Evolutionary conservation across 2,888 invertebrate species (phyloP), one percentile per base, ranked within the genome.

Genomic region (Scaptomyza reducta): DNA sequence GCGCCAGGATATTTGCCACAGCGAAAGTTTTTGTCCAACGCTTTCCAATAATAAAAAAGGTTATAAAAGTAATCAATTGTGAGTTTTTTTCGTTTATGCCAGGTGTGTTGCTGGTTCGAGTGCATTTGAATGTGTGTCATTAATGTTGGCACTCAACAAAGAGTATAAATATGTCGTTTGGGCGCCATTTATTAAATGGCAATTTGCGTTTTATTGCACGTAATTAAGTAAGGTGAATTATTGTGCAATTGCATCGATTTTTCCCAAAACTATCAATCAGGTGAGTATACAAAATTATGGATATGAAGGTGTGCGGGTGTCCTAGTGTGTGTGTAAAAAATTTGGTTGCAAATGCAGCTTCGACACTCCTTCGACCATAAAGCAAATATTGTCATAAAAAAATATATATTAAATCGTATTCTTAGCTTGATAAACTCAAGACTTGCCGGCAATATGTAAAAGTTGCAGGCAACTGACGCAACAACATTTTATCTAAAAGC

Each of bases 211-310:
- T 46, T 35, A 35, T 35, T 35, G 35, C 6, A 2, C 38, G 14
- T 14, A 14, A 38, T 38, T 38, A 14, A 14, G 14, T 38, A 2
- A 6, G 33, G 16, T 60, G 16, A 45, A 31, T 42, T 45, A 29
- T 51, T 62, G 47, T 55, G 61, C 46, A 55, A 27, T 65, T 46
- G 29, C 41, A 78, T 71, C 64, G 73, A 75, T 78, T 69, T 73
- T 67, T 66, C 47, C 53, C 41, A 27, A 25, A 56, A 22, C 14
- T 35, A 42, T 33, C 44, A 64, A 55, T 54, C 44, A 45, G 56
- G 63, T 40, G 50, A 55, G 54, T 45, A 62, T 38, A 42, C 50
- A 38, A 44, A 62, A 29, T 31, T 22, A 45, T 50, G 22, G 7
- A 31, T 22, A 18, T 49, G n/a, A 22, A 49, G n/a, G 63, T 64